Conservation (phyloP, 2,113 vertebrate genomes). For the Tragulus kanchil region DNA sequence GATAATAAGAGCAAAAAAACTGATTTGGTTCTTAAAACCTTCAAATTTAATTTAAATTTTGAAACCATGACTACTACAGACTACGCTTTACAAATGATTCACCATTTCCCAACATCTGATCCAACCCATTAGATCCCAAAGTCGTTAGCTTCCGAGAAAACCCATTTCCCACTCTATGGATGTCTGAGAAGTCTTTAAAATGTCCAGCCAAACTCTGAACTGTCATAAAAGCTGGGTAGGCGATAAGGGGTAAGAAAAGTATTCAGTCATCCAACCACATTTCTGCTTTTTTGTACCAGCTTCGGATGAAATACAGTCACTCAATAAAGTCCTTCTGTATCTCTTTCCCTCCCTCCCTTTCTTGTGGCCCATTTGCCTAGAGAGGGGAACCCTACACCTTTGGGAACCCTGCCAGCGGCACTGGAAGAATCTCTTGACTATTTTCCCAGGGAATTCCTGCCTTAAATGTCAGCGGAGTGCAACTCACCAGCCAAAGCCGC, state of each 20-base stretch:
- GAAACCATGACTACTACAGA: neutral
- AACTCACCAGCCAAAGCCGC: conserved; percentile 82
- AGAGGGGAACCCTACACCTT: conserved; percentile 87
- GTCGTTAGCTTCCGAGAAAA: conserved; percentile 7
- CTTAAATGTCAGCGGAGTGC: conserved; percentile 89
- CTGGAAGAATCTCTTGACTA: conserved; percentile 89
- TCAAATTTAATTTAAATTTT: conserved; percentile 35
- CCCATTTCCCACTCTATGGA: conserved; percentile 10
- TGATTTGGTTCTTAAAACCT: neutral
- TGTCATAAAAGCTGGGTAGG: conserved; percentile 75
- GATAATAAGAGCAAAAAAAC: neutral
- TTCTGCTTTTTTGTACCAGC: conserved; percentile 81
- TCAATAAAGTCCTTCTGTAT: conserved; percentile 82
- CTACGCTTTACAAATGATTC: neutral
- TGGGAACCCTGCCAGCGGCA: conserved; percentile 85
- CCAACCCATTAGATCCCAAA: neutral
- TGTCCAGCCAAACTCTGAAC: conserved; percentile 61
- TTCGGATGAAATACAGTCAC: conserved; percentile 83
- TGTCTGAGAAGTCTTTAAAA: conserved; percentile 68
- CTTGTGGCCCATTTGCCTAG: conserved; percentile 75
- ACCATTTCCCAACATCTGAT: conserved; percentile 66
- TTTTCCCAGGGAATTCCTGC: conserved; percentile 90
- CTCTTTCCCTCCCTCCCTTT: conserved; percentile 67
- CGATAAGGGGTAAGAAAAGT: conserved; percentile 81
- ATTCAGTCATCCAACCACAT: conserved; percentile 82